Evolutionary conservation across 2,113 vertebrate genomes (phyloP).

Genomic region (Misgurnus mizolepis): DNA sequence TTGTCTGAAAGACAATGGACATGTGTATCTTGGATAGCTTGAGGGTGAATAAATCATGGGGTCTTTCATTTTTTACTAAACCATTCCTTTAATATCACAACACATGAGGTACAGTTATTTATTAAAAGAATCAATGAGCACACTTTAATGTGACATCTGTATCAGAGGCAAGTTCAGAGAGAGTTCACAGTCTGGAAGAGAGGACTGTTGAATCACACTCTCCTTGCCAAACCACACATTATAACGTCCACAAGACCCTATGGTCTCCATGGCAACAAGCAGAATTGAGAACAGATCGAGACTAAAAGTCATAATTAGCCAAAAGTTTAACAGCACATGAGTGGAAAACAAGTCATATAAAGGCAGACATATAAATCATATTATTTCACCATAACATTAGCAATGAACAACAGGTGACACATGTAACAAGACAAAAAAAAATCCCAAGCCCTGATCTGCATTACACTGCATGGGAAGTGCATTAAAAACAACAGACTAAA

Average conservation of each 20-base stretch:
- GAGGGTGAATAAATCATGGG: too few relatives aligned
- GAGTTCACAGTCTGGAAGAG: conserved; percentile 7
- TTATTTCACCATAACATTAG: background rate
- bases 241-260: conserved; percentile 19
- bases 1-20: too few relatives aligned
- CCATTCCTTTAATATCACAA: background rate
- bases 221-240: conserved; percentile 21
- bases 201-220: conserved; percentile 47
- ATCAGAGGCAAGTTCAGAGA: background rate
- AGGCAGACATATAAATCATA: background rate
- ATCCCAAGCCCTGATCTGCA: background rate
- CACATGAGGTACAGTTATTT: background rate
- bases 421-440: background rate
- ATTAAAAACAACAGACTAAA: background rate
- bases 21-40: too few relatives aligned
- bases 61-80: too few relatives aligned
- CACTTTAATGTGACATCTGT: background rate
- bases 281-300: conserved; percentile 17
- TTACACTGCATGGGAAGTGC: too few relatives aligned
- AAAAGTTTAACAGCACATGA: conserved; percentile 1
- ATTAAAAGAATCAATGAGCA: background rate
- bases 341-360: background rate
- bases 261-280: conserved; percentile 50
- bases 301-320: conserved; percentile 11
- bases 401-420: background rate